Percentiles rank a stretch among this genome's conserved stretches.
phyloP scores from a whole-genome alignment of 2,888 invertebrate genomes.

The Icerya purchasi region DNA sequence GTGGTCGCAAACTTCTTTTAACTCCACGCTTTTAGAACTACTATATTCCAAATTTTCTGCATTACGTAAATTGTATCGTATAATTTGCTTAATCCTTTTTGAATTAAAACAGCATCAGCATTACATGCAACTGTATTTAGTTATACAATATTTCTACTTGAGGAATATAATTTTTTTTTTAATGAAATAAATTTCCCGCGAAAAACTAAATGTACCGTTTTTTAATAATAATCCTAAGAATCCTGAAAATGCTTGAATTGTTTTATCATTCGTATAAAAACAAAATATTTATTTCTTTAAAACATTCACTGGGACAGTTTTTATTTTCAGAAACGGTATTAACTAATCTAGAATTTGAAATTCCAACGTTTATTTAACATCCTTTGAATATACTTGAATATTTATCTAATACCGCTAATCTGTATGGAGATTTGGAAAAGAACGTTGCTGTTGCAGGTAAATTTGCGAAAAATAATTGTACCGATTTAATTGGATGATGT shows the following conservation, averaged over 20 bases:
- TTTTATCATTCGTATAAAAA: background rate
- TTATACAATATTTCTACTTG: background rate
- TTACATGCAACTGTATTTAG: background rate
- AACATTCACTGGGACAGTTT: background rate
- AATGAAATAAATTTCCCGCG: background rate
- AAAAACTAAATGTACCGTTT: too few species aligned
- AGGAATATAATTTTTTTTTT: background rate
- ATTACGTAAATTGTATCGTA: background rate
- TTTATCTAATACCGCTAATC: background rate
- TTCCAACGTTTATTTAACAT: background rate
- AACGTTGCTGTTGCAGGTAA: background rate
- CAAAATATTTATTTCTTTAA: background rate
- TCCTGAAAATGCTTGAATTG: background rate
- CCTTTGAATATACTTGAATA: background rate
- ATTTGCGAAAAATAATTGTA: background rate
- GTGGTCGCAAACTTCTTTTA: background rate
- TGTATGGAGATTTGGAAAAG: background rate
- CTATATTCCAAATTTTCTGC: background rate
- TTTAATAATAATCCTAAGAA: too few species aligned
- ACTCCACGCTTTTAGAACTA: background rate
- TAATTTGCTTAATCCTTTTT: background rate
- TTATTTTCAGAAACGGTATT: background rate
- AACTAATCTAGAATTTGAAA: background rate
- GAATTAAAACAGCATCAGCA: background rate
- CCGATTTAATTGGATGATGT: background rate